Evolutionary conservation across 2,797 vertebrate genomes (phyloP), one percentile per base, ranked within the genome.

Genomic region (Peromyscus nudipes): DNA sequence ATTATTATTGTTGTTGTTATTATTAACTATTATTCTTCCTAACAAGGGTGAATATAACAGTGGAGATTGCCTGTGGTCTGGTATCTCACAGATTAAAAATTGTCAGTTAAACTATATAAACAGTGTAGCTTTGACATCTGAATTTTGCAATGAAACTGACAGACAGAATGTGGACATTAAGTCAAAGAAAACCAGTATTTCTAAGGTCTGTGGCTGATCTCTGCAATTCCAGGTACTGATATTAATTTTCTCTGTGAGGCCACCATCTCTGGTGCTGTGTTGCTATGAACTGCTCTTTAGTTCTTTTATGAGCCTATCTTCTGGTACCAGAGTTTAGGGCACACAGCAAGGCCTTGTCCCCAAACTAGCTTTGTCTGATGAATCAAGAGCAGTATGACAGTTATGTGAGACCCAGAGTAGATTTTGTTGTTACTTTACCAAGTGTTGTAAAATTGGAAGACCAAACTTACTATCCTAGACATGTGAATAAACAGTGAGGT

Each of bases 71-170:
- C 83, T 90, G 29, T 62, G 83, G 60, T 65, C n/a, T 89, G 81
- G 40, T 82, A 95, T 95, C 60, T 94, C 60, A 90, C 64, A 84
- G 86, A 96, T 97, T 80, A 97, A 94, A 97, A 65, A 93, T 94
- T 95, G 93, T 89, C 96, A 12, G 97, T 96, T 96, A 98, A 96
- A 97, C 95, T 83, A 85, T 64, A 91, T 92, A 93, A 97, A 82
- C 23, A 80, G 23, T 84, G 16, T 87, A 91, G 86, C 95, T 94
- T 75, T 77, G 82, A 91, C 87, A 94, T 97, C 90, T 89, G 60
- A 77, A 69, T 97, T 96, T 89, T 91, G 34, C 94, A 96, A 95
- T 95, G 94, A 97, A 98, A 91, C 81, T 90, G 95, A 92, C 43
- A 96, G 90, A 84, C 49, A 89, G 80, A 95, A 97, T 77, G 57